Conservation (phyloP, 2,797 vertebrate genomes). For the Xyrichtys novacula region DNA sequence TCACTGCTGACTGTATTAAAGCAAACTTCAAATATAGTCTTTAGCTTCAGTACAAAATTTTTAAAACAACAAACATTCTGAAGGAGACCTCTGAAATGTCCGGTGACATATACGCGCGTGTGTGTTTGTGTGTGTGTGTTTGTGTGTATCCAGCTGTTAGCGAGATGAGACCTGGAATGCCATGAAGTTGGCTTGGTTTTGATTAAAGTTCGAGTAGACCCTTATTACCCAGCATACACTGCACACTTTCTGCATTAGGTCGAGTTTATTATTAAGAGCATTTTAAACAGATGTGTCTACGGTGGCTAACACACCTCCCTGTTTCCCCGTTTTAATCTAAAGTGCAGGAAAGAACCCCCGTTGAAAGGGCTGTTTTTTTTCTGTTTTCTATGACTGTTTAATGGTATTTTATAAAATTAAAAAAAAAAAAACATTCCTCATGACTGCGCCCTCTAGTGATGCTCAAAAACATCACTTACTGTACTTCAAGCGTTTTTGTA, state of each 20-base stretch:
- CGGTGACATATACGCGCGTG: not conserved
- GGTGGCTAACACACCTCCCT: constrained; percentile 57
- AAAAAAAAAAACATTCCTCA: constrained; percentile 56
- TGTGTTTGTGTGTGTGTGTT: constrained; percentile 5
- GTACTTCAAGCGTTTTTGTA: constrained; percentile 59
- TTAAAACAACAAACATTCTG: constrained; percentile 53
- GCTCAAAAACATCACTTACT: constrained; percentile 49
- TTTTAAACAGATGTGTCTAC: constrained; percentile 34
- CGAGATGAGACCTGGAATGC: constrained; percentile 65
- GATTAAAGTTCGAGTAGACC: constrained; percentile 24
- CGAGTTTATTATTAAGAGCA: constrained; percentile 26
- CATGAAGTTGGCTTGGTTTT: constrained; percentile 53
- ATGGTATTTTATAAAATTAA: constrained; percentile 86
- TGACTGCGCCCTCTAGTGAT: constrained; percentile 56
- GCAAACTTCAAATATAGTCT: constrained; percentile 79
- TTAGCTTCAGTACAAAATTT: constrained; percentile 68
- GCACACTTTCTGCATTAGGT: constrained; percentile 26
- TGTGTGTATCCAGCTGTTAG: constrained; percentile 18
- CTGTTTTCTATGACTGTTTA: constrained; percentile 80
- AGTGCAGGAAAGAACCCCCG: constrained; percentile 66
- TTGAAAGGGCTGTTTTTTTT: constrained; percentile 25
- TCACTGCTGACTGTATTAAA: constrained; percentile 72
- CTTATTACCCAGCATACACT: constrained; percentile 14
- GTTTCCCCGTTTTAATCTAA: constrained; percentile 65
- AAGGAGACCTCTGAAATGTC: constrained; percentile 54